Conservation (phyloP, 2,113 vertebrate genomes). For the Pluvialis apricaria region DNA sequence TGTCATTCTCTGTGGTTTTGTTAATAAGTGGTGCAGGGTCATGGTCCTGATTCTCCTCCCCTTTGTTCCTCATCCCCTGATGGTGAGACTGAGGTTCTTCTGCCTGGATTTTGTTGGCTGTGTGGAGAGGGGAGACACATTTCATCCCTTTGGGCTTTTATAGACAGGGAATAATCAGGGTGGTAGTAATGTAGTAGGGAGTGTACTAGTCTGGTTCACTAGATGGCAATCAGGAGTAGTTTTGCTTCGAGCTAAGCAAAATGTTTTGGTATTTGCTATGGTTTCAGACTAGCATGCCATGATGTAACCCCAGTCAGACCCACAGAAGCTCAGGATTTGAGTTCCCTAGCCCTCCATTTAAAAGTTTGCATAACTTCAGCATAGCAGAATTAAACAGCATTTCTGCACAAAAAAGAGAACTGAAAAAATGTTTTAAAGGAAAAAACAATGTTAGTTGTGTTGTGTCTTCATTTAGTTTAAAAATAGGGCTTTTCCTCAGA, state of each 20-base stretch:
- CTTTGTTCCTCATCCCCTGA: not conserved
- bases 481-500: not conserved
- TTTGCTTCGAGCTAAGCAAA: not conserved
- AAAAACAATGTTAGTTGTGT: not conserved
- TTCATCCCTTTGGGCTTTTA: not conserved
- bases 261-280: not conserved
- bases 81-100: not conserved
- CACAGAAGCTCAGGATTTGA: not conserved
- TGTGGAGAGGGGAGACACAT: not conserved
- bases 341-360: not conserved
- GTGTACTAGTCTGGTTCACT: not conserved
- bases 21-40: not conserved
- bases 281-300: not conserved
- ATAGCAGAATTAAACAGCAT: not conserved
- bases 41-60: not conserved
- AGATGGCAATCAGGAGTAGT: conserved; percentile 34
- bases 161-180: not conserved
- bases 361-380: not conserved
- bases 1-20: not conserved
- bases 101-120: not conserved
- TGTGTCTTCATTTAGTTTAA: not conserved
- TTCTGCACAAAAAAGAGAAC: not conserved
- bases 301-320: not conserved
- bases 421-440: not conserved
- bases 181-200: not conserved